These are phyloP conservation scores for Ariolimax columbianus DNA, from an alignment of 2,888 invertebrate genomes.

Conservation along the genomic window DNA sequence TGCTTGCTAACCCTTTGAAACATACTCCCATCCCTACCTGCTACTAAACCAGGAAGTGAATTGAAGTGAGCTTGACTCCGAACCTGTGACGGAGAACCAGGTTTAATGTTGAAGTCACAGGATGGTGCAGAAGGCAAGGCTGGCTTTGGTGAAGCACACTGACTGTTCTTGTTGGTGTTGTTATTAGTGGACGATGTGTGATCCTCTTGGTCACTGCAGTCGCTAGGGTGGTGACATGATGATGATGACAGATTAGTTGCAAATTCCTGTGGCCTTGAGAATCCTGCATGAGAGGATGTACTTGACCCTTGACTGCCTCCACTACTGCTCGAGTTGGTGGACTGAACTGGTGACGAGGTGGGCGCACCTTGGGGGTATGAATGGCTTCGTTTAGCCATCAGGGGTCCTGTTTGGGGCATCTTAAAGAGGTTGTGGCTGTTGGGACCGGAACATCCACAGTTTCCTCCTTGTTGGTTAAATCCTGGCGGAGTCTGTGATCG, in stretches of 20 bases:
- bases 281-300: constrained; percentile 28
- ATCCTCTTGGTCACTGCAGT: constrained; percentile 47
- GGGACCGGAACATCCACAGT: constrained; percentile 63
- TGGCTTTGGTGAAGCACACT: constrained; percentile 40
- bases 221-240: constrained; percentile 30
- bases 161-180: constrained; percentile 38
- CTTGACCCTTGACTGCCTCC: constrained; percentile 39
- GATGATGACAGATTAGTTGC: constrained; percentile 22
- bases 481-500: constrained; percentile 51
- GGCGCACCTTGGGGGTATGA: constrained; percentile 67
- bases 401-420: constrained; percentile 69
- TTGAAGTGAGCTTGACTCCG: constrained; percentile 20
- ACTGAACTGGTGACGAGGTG: constrained; percentile 56
- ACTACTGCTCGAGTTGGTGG: constrained; percentile 41
- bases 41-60: neutral
- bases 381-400: constrained; percentile 63
- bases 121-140: constrained; percentile 39
- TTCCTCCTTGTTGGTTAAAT: constrained; percentile 54
- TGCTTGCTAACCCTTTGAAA: constrained; percentile 59
- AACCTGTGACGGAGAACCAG: constrained; percentile 31
- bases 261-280: constrained; percentile 42
- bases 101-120: constrained; percentile 40
- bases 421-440: constrained; percentile 66
- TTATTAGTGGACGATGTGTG: neutral
- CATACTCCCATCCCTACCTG: constrained; percentile 39